Percentiles rank a stretch among this genome's conserved stretches.
These are phyloP conservation scores for Oncorhynchus keta DNA, from an alignment of 2,113 vertebrate species.

Conservation along the genomic window DNA sequence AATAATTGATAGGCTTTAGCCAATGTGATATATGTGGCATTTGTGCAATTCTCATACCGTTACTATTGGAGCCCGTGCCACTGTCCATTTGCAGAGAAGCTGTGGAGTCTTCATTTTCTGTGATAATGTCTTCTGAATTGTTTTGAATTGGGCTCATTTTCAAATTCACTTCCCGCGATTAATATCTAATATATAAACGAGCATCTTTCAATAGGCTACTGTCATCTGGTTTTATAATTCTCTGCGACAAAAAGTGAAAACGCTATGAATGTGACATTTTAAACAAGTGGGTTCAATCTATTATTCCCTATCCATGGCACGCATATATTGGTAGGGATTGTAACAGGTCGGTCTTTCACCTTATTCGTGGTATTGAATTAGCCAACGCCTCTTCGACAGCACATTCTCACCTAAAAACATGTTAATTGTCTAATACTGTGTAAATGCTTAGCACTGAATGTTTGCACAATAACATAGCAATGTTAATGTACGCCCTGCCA, in stretches of 20 bases:
- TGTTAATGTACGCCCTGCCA: conserved; percentile 25
- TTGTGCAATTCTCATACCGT: neutral
- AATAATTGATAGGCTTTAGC: no score
- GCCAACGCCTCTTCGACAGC: conserved; percentile 26
- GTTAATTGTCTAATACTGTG: conserved; percentile 51
- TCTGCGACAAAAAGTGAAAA: no score
- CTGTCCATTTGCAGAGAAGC: neutral
- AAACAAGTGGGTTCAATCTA: no score
- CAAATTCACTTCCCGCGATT: neutral
- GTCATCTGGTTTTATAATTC: no score
- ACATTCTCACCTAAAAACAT: conserved; percentile 31
- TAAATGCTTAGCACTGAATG: conserved; percentile 51
- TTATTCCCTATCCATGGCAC: neutral
- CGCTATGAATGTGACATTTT: no score
- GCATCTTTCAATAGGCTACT: no score
- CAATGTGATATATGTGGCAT: no score
- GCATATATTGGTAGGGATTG: conserved; percentile 9
- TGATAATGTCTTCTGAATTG: neutral
- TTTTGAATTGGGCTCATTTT: neutral
- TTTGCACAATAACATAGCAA: conserved; percentile 39
- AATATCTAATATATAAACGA: neutral
- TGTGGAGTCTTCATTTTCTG: neutral
- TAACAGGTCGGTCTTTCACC: conserved; percentile 4
- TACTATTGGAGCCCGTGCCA: neutral
- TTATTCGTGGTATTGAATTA: conserved; percentile 17